Conservation (phyloP, 2,888 invertebrate genomes). For the Heteromyza rotundicornis region DNA sequence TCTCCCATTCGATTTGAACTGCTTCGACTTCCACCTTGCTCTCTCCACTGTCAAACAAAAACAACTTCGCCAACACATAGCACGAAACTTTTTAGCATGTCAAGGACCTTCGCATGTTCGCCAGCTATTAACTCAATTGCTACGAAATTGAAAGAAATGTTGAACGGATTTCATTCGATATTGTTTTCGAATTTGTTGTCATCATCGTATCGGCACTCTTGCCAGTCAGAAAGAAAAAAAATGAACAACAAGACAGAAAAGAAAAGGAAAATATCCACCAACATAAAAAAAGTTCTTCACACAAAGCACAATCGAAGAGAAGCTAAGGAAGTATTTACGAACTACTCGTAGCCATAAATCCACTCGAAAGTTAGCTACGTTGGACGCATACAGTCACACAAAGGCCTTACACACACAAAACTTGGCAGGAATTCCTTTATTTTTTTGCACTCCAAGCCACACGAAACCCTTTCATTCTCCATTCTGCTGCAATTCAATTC, state of each 20-base stretch:
- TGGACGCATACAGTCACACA: conserved; percentile 14
- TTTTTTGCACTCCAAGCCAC: conserved; percentile 6
- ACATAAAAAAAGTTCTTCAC: conserved; percentile 29
- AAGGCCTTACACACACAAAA: no score
- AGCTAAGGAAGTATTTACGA: conserved; percentile 49
- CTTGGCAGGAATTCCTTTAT: conserved; percentile 14
- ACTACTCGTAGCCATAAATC: conserved; percentile 54
- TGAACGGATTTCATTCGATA: conserved; percentile 17
- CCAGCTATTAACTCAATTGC: conserved; percentile 53
- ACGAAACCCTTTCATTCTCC: conserved; percentile 13
- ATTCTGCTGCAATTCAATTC: background rate
- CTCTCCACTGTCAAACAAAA: no score
- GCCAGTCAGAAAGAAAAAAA: conserved; percentile 23
- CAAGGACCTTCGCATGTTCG: conserved; percentile 53
- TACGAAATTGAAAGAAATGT: conserved; percentile 55
- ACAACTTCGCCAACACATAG: no score
- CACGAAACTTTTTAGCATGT: conserved; percentile 9
- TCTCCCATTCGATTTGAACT: no score
- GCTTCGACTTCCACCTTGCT: no score
- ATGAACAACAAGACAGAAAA: conserved; percentile 12
- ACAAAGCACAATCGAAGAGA: conserved; percentile 10
- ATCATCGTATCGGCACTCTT: no score
- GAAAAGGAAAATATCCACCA: conserved; percentile 41
- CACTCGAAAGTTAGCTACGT: conserved; percentile 32
- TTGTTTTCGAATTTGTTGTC: no score